phyloP scores from a whole-genome alignment of 2,113 vertebrate genomes.

The Camelus bactrianus region DNA sequence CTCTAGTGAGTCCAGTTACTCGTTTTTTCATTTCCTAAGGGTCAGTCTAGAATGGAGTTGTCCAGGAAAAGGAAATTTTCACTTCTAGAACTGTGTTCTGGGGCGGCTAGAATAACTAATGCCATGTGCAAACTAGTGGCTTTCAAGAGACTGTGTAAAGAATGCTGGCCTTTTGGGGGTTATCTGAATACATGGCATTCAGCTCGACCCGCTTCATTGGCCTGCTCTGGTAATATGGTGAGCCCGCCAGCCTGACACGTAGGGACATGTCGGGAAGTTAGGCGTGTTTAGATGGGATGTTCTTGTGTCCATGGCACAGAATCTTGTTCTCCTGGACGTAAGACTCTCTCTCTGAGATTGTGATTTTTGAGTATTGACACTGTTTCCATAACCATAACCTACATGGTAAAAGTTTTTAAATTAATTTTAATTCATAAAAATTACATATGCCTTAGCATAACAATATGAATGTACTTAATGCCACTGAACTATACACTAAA shows the following conservation, averaged over 20 bases:
- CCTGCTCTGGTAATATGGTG: not conserved
- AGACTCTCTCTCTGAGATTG: not conserved
- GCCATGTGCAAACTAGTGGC: not conserved
- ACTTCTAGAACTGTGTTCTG: not conserved
- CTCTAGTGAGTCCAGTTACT: not conserved
- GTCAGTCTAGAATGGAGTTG: not conserved
- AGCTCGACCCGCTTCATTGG: not conserved
- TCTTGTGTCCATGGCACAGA: not conserved
- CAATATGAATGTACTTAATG: not conserved
- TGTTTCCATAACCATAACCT: not conserved
- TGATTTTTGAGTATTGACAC: not conserved
- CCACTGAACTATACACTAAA: not conserved
- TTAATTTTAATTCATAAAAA: constrained; percentile 13
- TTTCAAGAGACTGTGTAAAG: not conserved
- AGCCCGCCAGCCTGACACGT: not conserved
- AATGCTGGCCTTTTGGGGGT: not conserved
- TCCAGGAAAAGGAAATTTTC: not conserved
- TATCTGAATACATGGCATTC: not conserved
- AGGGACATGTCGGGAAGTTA: not conserved
- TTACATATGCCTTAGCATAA: not conserved
- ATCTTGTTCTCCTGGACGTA: not conserved
- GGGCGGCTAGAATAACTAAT: not conserved
- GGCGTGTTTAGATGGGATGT: not conserved
- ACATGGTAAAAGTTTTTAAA: constrained; percentile 2
- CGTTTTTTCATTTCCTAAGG: not conserved